A percentile compares a stretch with the other conserved stretches of the same genome.
Evolutionary conservation across 2,113 vertebrate species (phyloP).

Genomic region (Tenrec ecaudatus): DNA sequence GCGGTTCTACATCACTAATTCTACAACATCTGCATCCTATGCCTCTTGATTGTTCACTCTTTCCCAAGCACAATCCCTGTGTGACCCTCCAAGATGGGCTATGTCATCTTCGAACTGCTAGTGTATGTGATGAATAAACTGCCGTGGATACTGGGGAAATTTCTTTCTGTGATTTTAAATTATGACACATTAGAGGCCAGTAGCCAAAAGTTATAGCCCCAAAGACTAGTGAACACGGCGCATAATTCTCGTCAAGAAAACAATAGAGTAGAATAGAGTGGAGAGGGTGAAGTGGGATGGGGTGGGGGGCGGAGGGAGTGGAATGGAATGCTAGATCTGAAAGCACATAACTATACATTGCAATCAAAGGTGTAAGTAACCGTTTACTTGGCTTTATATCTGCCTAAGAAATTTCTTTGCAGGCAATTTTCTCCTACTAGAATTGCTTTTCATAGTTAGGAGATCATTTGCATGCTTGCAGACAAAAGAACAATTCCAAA

Average conservation of each 20-base stretch:
- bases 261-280: too few species aligned
- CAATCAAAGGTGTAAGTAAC: conserved; percentile 30
- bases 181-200: background rate
- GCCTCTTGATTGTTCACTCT: background rate
- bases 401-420: background rate
- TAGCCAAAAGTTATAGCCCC: background rate
- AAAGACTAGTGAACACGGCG: background rate
- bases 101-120: background rate
- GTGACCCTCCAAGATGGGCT: background rate
- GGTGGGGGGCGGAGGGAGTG: too few species aligned
- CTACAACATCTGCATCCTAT: background rate
- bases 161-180: conserved; percentile 23
- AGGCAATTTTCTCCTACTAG: conserved; percentile 48
- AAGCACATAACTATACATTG: background rate
- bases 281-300: background rate
- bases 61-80: background rate
- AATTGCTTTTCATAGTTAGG: conserved; percentile 48
- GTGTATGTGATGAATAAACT: background rate
- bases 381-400: conserved; percentile 15
- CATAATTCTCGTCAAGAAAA: background rate
- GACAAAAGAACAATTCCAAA: conserved; percentile 65
- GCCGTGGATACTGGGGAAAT: background rate
- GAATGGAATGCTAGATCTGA: background rate
- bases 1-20: background rate
- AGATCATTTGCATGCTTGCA: conserved; percentile 4